Percentiles rank a stretch among this genome's conserved stretches.
Conservation (phyloP, 1,140 invertebrate species). For the Mya arenaria region DNA sequence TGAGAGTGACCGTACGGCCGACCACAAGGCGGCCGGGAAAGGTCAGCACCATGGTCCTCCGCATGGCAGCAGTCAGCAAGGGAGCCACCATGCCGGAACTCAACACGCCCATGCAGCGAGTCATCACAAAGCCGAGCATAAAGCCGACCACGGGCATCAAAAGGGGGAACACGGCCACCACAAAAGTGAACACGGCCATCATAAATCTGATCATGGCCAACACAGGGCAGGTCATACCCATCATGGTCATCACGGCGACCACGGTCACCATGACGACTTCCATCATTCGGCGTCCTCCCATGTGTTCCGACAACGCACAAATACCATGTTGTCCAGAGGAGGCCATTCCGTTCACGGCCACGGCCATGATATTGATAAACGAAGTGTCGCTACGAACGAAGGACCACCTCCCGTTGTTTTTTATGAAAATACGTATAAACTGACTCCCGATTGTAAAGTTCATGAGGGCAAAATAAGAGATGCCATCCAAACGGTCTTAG, state of each 20-base stretch:
- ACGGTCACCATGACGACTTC: slow-evolving; percentile 33
- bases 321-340: slow-evolving; percentile 43
- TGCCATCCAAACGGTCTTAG: slow-evolving; percentile 67
- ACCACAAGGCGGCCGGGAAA: neutral
- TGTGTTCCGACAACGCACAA: slow-evolving; percentile 51
- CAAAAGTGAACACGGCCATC: no score
- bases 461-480: slow-evolving; percentile 60
- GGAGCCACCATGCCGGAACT: slow-evolving; percentile 17
- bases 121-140: no score
- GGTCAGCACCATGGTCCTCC: neutral
- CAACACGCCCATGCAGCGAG: no score
- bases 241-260: slow-evolving; percentile 3
- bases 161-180: no score
- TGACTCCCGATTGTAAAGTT: slow-evolving; percentile 68
- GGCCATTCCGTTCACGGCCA: slow-evolving; percentile 38
- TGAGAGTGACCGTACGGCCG: slow-evolving; percentile 36
- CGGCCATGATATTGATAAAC: slow-evolving; percentile 55
- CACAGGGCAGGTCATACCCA: slow-evolving; percentile 34
- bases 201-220: no score
- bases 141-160: no score
- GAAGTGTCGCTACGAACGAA: slow-evolving; percentile 59
- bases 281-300: slow-evolving; percentile 54
- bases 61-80: slow-evolving; percentile 36
- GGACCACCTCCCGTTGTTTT: slow-evolving; percentile 51
- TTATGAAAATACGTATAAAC: slow-evolving; percentile 76